Base-by-base conservation (phyloP, 2,113 vertebrate species). In the Prionailurus viverrinus region DNA sequence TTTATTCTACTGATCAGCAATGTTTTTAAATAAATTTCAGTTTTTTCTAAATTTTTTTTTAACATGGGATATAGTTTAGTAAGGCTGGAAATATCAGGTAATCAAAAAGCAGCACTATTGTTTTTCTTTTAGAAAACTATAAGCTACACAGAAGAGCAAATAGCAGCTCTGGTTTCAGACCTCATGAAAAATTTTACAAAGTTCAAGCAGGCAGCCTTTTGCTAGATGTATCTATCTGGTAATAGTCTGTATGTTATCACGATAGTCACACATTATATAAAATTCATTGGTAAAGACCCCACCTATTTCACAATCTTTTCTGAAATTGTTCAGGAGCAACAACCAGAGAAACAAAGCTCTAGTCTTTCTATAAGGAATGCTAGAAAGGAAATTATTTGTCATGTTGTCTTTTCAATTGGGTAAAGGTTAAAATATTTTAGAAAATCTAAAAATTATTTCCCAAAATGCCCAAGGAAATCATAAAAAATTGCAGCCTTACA, bases 221-320 rank as follows among this genome's bases (percentile, higher is more conserved):
- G 88, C 97, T 0, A 31, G 80, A 93, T 81, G 23, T 97, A 97
- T 98, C 98, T 97, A 97, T 98, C 98, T 97, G 91, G 97, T 98
- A 98, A 98, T 97, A 98, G 96, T 83, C 98, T 98, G 96, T 18
- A 25, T 81, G 98, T 92, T 94, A 97, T 98, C 98, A 98, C 36
- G 23, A 81, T n/a, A 97, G 91, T 97, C 97, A 96, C 96, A 98
- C 83, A 85, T 96, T 95, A 98, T 97, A 98, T 93, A 98, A 98
- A 98, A 97, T 61, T 92, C 97, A 94, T 97, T 98, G 98, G 97
- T 97, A 85, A 98, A 97, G 68, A 73, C 95, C 97, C 94, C 93
- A 97, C 98, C 96, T 97, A 97, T 98, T 98, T 98, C 97, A 97
- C 92, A 92, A 98, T 92, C 58, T 97, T 97, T 96, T 96, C 95